Evolutionary conservation across 2,888 invertebrate genomes (phyloP).

Genomic region (Rotaria socialis): DNA sequence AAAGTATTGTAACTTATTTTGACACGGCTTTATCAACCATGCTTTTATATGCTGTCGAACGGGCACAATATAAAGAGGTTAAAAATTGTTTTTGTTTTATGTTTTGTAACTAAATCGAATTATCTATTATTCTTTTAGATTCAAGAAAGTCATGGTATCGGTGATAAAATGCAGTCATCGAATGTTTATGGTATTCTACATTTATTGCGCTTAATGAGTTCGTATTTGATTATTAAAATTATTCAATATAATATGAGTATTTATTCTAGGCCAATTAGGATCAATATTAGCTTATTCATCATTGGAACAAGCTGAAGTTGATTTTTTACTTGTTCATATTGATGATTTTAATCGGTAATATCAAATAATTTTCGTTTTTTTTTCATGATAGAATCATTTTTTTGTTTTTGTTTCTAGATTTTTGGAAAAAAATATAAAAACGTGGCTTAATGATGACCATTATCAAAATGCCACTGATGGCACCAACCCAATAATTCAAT

Average conservation of each 20-base stretch:
- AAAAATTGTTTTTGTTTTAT: neutral
- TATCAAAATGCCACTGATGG: neutral
- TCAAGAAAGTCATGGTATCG: neutral
- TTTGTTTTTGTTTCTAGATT: neutral
- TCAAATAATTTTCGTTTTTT: neutral
- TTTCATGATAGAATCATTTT: no score
- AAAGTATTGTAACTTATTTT: neutral
- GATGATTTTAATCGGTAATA: neutral
- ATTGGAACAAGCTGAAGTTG: neutral
- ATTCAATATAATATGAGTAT: no score
- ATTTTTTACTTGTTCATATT: neutral
- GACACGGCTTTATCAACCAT: neutral
- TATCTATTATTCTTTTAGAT: neutral
- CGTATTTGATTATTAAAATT: neutral
- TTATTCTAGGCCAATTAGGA: neutral
- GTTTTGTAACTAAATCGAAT: neutral
- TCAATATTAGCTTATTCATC: neutral
- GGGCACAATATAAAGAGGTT: neutral
- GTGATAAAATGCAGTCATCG: neutral
- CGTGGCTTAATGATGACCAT: neutral
- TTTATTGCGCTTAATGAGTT: conserved; percentile 14
- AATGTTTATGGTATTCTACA: neutral
- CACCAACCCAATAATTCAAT: neutral
- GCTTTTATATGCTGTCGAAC: neutral
- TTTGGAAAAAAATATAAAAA: conserved; percentile 22